Percentiles rank a stretch among this genome's conserved stretches.
phyloP scores from a whole-genome alignment of 2,797 vertebrate species.

The Oophaga sylvatica region DNA sequence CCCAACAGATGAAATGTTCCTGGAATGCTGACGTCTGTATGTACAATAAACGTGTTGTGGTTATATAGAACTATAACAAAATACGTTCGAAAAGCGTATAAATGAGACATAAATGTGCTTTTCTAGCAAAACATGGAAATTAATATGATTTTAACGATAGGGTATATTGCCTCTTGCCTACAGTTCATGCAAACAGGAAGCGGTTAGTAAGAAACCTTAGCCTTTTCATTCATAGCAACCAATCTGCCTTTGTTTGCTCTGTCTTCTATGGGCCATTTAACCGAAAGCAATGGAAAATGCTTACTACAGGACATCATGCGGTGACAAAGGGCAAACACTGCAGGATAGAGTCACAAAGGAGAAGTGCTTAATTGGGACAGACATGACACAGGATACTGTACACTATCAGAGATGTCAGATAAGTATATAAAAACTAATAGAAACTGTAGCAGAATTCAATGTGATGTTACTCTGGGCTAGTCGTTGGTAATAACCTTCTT shows the following conservation, averaged over 20 bases:
- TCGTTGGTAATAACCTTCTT: neutral
- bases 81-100: constrained; percentile 55
- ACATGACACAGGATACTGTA: neutral
- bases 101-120: constrained; percentile 68
- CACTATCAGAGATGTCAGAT: neutral
- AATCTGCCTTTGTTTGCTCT: constrained; percentile 69
- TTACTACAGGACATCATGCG: constrained; percentile 49
- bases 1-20: neutral
- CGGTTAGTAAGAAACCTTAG: constrained; percentile 61
- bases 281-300: constrained; percentile 65
- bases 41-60: neutral
- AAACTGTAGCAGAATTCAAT: neutral
- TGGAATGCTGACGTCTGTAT: constrained; percentile 16
- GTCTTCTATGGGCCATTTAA: constrained; percentile 58
- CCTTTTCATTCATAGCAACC: constrained; percentile 66
- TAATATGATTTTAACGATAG: constrained; percentile 64
- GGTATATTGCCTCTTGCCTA: constrained; percentile 44
- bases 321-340: constrained; percentile 47
- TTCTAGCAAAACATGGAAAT: constrained; percentile 57
- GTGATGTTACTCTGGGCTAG: neutral
- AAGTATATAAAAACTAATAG: neutral
- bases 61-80: neutral
- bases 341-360: constrained; percentile 15
- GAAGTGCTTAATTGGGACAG: constrained; percentile 11
- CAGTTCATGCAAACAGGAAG: constrained; percentile 67